Evolutionary conservation across 2,888 invertebrate species (phyloP).

Genomic region (Sinohyriopsis cumingii): DNA sequence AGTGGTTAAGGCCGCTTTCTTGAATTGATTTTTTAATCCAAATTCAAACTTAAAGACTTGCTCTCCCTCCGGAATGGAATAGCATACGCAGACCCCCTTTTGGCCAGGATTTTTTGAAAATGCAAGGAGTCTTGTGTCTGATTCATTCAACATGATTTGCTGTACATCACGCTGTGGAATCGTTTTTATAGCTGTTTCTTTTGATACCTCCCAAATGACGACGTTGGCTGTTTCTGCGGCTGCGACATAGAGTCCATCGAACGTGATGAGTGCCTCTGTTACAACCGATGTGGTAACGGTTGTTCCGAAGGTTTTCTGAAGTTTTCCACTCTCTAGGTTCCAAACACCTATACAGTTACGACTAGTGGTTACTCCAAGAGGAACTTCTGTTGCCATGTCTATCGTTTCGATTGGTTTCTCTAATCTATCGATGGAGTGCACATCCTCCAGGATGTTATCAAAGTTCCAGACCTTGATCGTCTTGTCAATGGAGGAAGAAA

Average conservation of each 20-base stretch:
- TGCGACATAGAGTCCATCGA: conserved; percentile 86
- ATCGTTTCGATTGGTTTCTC: conserved; percentile 95
- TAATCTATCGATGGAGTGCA: conserved; percentile 83
- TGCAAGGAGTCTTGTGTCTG: conserved; percentile 82
- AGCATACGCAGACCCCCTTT: conserved; percentile 54
- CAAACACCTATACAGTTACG: conserved; percentile 96
- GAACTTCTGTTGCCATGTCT: conserved; percentile 77
- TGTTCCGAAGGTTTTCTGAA: conserved; percentile 90
- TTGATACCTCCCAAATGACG: conserved; percentile 89
- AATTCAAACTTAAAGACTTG: conserved; percentile 87
- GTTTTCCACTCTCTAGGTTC: conserved; percentile 88
- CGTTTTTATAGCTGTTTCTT: conserved; percentile 83
- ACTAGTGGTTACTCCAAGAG: conserved; percentile 92
- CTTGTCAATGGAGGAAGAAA: conserved; percentile 97
- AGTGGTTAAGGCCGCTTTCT: conserved; percentile 85
- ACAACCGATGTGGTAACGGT: conserved; percentile 95
- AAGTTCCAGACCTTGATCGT: conserved; percentile 99
- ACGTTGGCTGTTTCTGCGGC: conserved; percentile 94
- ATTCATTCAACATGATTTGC: conserved; percentile 83
- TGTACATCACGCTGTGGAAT: conserved; percentile 87
- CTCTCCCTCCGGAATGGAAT: conserved; percentile 79
- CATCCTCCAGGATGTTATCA: conserved; percentile 98
- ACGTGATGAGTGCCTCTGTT: conserved; percentile 91
- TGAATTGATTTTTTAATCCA: conserved; percentile 81
- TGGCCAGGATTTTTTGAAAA: conserved; percentile 76